These are phyloP conservation scores for Muraenolepis orangiensis DNA, from an alignment of 2,797 vertebrate species.

Conservation along the genomic window DNA sequence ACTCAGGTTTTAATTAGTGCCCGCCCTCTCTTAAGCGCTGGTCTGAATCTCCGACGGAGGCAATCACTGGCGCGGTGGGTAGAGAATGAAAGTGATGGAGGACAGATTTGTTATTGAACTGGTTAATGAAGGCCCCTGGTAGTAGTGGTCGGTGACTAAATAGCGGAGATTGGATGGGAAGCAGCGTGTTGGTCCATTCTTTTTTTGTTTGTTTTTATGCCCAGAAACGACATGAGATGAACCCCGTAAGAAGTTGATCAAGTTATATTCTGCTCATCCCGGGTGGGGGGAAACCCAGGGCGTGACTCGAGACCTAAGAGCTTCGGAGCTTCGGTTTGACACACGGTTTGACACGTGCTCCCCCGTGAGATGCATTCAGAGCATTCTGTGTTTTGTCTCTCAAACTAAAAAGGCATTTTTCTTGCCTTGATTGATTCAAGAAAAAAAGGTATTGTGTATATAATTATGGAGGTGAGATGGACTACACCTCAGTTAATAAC, in stretches of 20 bases:
- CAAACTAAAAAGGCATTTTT: too few species aligned
- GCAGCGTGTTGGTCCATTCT: constrained; percentile 46
- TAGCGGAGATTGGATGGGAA: constrained; percentile 58
- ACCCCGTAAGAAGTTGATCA: constrained; percentile 63
- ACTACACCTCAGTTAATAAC: too few species aligned
- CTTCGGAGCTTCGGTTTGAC: too few species aligned
- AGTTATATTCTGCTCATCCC: constrained; percentile 62
- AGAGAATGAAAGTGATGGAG: constrained; percentile 67
- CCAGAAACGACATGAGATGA: constrained; percentile 51
- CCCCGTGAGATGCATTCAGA: not conserved
- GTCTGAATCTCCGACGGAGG: constrained; percentile 40
- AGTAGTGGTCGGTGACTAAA: constrained; percentile 54
- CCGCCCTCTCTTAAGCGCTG: constrained; percentile 59
- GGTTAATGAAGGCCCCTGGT: constrained; percentile 62
- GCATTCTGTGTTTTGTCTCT: too few species aligned
- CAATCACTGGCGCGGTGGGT: constrained; percentile 46
- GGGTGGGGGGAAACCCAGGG: constrained; percentile 24
- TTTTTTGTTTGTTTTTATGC: constrained; percentile 53
- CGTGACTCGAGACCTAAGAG: not conserved
- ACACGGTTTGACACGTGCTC: not conserved
- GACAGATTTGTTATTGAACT: constrained; percentile 69
- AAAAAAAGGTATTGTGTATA: too few species aligned
- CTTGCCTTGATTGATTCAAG: too few species aligned
- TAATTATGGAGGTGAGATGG: too few species aligned
- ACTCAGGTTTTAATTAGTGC: constrained; percentile 64